phyloP scores from a whole-genome alignment of 1,140 invertebrate species.

The Microvelia longipes region DNA sequence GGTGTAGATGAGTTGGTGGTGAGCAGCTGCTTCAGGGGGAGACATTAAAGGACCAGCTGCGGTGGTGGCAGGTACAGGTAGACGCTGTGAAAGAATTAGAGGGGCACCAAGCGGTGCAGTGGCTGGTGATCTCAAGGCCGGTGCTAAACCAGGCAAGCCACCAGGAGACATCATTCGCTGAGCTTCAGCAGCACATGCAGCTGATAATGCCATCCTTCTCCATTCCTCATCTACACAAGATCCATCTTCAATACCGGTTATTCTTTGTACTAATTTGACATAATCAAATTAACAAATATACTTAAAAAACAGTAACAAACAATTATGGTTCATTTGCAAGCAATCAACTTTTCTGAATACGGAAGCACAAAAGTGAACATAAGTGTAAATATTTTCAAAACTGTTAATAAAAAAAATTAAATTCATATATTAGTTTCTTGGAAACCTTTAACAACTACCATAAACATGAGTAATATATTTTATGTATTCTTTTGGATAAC shows the following conservation, averaged over 20 bases:
- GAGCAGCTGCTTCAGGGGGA: conserved; percentile 39
- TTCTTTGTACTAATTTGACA: neutral
- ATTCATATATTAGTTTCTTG: too few relatives aligned
- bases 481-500: too few relatives aligned
- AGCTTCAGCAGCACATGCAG: conserved; percentile 44
- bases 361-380: too few relatives aligned
- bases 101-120: conserved; percentile 61
- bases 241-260: neutral
- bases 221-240: conserved; percentile 44
- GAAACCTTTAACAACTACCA: too few relatives aligned
- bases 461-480: too few relatives aligned
- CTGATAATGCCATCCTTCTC: conserved; percentile 56
- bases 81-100: conserved; percentile 69
- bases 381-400: too few relatives aligned
- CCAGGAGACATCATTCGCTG: conserved; percentile 52
- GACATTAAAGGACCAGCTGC: conserved; percentile 44
- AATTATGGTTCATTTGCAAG: too few relatives aligned
- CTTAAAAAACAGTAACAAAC: too few relatives aligned
- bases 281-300: too few relatives aligned
- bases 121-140: conserved; percentile 46
- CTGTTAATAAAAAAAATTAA: too few relatives aligned
- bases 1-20: conserved; percentile 57
- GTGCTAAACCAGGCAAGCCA: conserved; percentile 38
- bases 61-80: conserved; percentile 61
- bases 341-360: too few relatives aligned